Evolutionary conservation across 2,113 vertebrate species (phyloP), one percentile per base, ranked within the genome.

Genomic region (Rissa tridactyla): DNA sequence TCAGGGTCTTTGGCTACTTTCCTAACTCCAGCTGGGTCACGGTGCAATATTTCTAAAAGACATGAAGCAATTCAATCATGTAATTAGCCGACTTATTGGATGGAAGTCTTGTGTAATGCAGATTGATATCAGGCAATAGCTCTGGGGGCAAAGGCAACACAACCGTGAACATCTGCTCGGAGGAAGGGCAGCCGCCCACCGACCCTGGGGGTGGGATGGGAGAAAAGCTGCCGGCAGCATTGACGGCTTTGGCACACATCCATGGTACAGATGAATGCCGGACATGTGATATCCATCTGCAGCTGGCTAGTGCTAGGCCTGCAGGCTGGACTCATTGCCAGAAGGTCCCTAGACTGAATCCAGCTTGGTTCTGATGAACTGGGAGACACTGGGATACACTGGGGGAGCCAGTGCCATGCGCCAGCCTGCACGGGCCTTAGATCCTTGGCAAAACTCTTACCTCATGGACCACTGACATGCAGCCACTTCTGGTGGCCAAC

Each of bases 251-350:
- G 75, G 46, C 44, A 30, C 42, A 13, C 13, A 7, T 9, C 47
- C 32, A 2, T 2, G 25, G 30, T n/a, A 64, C 32, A 65, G 70
- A 5, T 0, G 2, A 52, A 15, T 5, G 52, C 9, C 29, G 49
- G 52, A 5, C 8, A 6, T 8, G 26, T 23, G n/a, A 10, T 3
- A 13, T 10, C 38, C 49, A 2, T 47, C 15, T 71, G 16, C 40
- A 68, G 32, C 55, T 51, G 64, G 10, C n/a, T 44, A 40, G 22
- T 23, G 52, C 22, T 30, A 66, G 51, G 68, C 29, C 21, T 47
- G 49, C 25, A 8, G 3, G 0, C 4, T 16, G 27, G 27, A 14
- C 22, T 10, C 58, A 3, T 2, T 15, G 20, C 25, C 42, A 25
- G 49, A 7, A 68, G 18, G 21, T 5, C 11, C 46, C 4, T 4